Evolutionary conservation across 1,140 invertebrate species (phyloP).

Genomic region (Acromyrmex heyeri): DNA sequence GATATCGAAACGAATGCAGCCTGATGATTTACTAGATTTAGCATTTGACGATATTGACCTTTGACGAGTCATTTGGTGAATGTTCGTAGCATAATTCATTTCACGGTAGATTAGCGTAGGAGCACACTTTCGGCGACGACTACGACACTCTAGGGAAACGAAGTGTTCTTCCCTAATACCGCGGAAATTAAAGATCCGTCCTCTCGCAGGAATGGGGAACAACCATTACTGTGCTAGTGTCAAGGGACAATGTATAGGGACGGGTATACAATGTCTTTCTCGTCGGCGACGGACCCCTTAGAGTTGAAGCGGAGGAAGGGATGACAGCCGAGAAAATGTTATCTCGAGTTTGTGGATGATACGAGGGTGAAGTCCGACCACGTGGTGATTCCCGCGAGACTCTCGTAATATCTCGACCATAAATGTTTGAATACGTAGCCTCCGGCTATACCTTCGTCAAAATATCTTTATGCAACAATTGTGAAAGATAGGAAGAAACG

Average conservation of each 20-base stretch:
- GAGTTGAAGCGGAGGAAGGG: conserved; percentile 7
- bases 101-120: conserved; percentile 51
- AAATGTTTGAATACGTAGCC: conserved; percentile 72
- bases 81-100: conserved; percentile 55
- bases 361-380: conserved; percentile 62
- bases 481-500: neutral
- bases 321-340: conserved; percentile 74
- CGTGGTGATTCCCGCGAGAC: conserved; percentile 64
- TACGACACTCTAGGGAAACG: conserved; percentile 73
- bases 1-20: neutral
- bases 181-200: conserved; percentile 81
- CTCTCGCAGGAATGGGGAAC: conserved; percentile 1
- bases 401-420: conserved; percentile 74
- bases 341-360: conserved; percentile 79
- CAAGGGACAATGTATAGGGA: conserved; percentile 64
- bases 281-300: conserved; percentile 50
- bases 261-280: conserved; percentile 75
- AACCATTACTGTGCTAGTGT: conserved; percentile 55
- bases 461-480: conserved; percentile 15
- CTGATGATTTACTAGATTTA: neutral
- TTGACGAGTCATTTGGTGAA: neutral
- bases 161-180: conserved; percentile 77
- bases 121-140: conserved; percentile 12
- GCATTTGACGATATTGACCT: conserved; percentile 18
- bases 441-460: neutral